Base-by-base conservation (phyloP, 2,113 vertebrate genomes). In the Terrapene triunguis region DNA sequence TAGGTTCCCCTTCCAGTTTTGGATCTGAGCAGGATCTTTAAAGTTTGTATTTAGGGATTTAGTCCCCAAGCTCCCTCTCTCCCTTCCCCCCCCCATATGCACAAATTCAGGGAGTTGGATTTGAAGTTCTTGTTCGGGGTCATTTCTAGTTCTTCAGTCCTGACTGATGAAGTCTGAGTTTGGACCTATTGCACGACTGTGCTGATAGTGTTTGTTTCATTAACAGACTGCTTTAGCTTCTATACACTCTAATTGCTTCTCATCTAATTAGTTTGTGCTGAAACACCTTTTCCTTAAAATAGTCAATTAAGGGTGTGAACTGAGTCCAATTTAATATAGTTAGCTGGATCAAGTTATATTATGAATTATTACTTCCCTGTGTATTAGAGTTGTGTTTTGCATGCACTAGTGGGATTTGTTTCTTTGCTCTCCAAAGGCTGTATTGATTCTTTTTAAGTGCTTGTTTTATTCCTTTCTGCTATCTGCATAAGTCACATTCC, bases 21-120 rank as follows among this genome's bases (percentile, higher is more conserved):
- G 48, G 44, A 79, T 4, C 29, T 92, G 38, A 53, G 79, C 35
- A 1, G 78, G 44, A 85, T 42, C 3, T 2, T 29, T 8, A 88
- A 80, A 17, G 2, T 4, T 22, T 87, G 25, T 2, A 76, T 87
- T 80, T 16, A 42, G 24, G 12, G 47, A 82, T 76, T 42, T 25
- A 44, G 24, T 12, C 24, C 10, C 21, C 38, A 22, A 74, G 13
- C 21, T 84, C 85, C 11, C 59, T 12, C 42, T 80, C 21, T 2
- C 8, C 62, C 2, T n/a, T n/a, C 27, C 2, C 55, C 2, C 42
- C 83, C 0, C 1, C 38, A 10, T 14, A 14, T 5, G 13, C 3
- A 54, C 54, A n/a, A 4, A 8, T 38, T 62, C 50, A 89, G 55
- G 13, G 12, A 32, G 50, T 9, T 84, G 89, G 27, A 76, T 62